Percentiles rank a stretch among this genome's conserved stretches.
phyloP scores from a whole-genome alignment of 2,797 vertebrate species.

The Hemitrygon akajei region DNA sequence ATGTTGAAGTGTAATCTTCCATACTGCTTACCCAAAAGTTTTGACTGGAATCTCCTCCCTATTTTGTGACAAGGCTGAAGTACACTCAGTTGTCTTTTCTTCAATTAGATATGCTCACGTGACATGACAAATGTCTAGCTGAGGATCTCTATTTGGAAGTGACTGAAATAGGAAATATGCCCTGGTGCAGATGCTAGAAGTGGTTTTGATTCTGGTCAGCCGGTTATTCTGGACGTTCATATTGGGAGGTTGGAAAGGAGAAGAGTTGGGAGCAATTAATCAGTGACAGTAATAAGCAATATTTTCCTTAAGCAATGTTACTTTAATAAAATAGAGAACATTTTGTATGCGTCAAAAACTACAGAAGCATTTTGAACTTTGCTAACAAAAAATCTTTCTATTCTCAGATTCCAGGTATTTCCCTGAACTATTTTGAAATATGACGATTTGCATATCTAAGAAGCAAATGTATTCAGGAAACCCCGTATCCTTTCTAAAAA shows the following conservation, averaged over 20 bases:
- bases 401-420: slow-evolving; percentile 18
- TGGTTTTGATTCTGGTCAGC: neutral
- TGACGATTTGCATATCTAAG: neutral
- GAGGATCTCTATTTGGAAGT: neutral
- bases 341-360: neutral
- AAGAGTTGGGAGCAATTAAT: neutral
- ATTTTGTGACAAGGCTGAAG: neutral
- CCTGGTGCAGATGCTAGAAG: neutral
- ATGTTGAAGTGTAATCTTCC: neutral
- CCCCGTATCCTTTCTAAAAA: neutral
- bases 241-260: neutral
- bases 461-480: slow-evolving; percentile 2
- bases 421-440: slow-evolving; percentile 29
- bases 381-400: neutral
- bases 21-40: neutral
- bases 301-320: neutral
- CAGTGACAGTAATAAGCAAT: neutral
- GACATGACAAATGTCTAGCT: neutral
- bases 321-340: neutral
- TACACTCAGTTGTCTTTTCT: neutral
- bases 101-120: neutral
- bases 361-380: neutral
- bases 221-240: neutral
- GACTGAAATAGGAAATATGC: neutral
- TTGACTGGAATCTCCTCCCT: neutral